Evolutionary conservation across 1,140 invertebrate genomes (phyloP).

Genomic region (Drosophila neocordata): DNA sequence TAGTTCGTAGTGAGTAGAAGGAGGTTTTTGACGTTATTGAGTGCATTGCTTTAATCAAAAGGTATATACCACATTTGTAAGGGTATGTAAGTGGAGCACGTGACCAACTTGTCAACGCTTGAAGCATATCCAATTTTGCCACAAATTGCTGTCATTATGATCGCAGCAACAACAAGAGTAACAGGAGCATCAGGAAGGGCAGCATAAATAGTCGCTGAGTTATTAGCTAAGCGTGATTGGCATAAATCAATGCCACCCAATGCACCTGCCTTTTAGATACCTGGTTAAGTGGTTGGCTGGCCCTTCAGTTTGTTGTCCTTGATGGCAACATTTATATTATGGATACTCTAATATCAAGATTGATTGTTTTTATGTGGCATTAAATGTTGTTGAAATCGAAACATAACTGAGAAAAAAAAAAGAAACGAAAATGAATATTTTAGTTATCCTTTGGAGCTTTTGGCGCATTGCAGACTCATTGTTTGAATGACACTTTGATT

Average conservation of each 20-base stretch:
- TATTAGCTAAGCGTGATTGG: constrained; percentile 81
- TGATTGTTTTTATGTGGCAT: constrained; percentile 60
- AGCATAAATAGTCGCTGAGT: constrained; percentile 58
- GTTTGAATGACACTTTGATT: constrained; percentile 48
- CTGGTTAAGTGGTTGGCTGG: constrained; percentile 54
- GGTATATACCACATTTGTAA: not conserved
- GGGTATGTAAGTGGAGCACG: constrained; percentile 42
- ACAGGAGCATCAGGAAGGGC: constrained; percentile 21
- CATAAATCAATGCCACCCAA: constrained; percentile 74
- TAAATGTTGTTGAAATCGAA: constrained; percentile 68
- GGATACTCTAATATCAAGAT: constrained; percentile 49
- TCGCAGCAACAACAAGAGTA: constrained; percentile 41
- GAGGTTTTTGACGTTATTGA: no score
- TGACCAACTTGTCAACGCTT: constrained; percentile 75
- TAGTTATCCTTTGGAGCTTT: constrained; percentile 23
- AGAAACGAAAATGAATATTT: constrained; percentile 33
- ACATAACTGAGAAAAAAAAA: constrained; percentile 36
- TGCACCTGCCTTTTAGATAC: not conserved
- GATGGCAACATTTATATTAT: constrained; percentile 40
- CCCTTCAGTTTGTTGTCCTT: constrained; percentile 33
- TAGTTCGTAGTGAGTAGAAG: no score
- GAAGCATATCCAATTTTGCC: constrained; percentile 78
- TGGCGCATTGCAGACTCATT: constrained; percentile 63
- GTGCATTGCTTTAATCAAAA: not conserved
- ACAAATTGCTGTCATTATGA: constrained; percentile 79